Conservation (phyloP, 1,140 invertebrate genomes). For the Papilio dardanus region DNA sequence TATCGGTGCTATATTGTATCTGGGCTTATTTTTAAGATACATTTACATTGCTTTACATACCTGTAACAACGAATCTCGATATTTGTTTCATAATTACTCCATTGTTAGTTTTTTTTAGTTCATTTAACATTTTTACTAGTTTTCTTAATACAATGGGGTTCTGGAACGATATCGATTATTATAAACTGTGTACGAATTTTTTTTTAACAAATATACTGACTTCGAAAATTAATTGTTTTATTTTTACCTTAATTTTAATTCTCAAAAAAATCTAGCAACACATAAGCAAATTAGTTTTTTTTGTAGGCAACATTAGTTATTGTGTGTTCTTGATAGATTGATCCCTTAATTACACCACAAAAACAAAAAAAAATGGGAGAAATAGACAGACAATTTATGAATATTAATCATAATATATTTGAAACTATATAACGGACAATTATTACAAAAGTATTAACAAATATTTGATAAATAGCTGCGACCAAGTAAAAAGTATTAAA, state of each 20-base stretch:
- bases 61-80: conserved; percentile 72
- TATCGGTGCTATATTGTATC: conserved; percentile 57
- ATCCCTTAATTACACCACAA: too few relatives aligned
- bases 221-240: conserved; percentile 54
- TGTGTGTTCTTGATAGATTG: too few relatives aligned
- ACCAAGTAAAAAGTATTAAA: too few relatives aligned
- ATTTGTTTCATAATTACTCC: conserved; percentile 78
- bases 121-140: conserved; percentile 58
- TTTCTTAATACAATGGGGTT: conserved; percentile 77
- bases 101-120: conserved; percentile 64
- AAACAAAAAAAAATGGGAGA: too few relatives aligned
- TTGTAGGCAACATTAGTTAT: too few relatives aligned
- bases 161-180: conserved; percentile 74
- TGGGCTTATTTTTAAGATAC: conserved; percentile 43
- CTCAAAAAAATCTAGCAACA: background rate
- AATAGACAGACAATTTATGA: background rate
- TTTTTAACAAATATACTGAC: conserved; percentile 80
- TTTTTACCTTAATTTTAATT: conserved; percentile 38
- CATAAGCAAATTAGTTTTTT: background rate
- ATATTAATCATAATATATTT: background rate
- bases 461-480: background rate
- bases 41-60: conserved; percentile 49
- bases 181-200: conserved; percentile 68
- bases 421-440: background rate
- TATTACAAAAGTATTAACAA: background rate